Evolutionary conservation across 2,888 invertebrate genomes (phyloP).

Genomic region (Tenthredo livida): DNA sequence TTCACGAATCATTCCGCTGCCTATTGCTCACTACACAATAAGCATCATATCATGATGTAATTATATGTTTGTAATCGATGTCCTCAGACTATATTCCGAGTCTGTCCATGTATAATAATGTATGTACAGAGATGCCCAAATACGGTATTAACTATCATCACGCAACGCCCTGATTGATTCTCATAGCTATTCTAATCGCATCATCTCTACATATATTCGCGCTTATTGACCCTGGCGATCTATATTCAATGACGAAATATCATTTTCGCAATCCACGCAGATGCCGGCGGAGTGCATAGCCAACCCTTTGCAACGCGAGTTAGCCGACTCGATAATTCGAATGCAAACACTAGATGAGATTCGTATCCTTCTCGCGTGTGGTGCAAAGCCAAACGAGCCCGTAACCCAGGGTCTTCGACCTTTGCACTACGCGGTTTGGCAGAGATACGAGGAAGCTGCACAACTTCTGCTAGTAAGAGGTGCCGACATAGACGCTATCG

Average conservation of each 20-base stretch:
- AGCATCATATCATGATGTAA: background rate
- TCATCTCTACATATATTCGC: background rate
- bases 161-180: constrained; percentile 12
- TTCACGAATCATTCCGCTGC: background rate
- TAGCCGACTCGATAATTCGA: constrained; percentile 94
- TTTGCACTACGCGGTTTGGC: constrained; percentile 96
- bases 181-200: constrained; percentile 44
- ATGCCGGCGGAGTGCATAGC: constrained; percentile 88
- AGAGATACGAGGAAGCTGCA: constrained; percentile 89
- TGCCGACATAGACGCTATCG: constrained; percentile 89
- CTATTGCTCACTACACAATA: background rate
- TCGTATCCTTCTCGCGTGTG: constrained; percentile 90
- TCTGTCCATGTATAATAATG: background rate
- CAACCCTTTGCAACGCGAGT: constrained; percentile 89
- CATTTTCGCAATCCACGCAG: constrained; percentile 65
- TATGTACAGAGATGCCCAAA: background rate
- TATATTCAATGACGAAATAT: constrained; percentile 57
- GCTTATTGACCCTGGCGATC: background rate
- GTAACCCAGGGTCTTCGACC: constrained; percentile 93
- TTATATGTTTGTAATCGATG: constrained; percentile 7
- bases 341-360: constrained; percentile 94
- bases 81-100: background rate
- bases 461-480: constrained; percentile 89
- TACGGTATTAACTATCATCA: background rate
- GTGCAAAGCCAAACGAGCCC: constrained; percentile 90